Conservation (phyloP, 1,140 invertebrate species). For the Cataglyphis hispanica region DNA sequence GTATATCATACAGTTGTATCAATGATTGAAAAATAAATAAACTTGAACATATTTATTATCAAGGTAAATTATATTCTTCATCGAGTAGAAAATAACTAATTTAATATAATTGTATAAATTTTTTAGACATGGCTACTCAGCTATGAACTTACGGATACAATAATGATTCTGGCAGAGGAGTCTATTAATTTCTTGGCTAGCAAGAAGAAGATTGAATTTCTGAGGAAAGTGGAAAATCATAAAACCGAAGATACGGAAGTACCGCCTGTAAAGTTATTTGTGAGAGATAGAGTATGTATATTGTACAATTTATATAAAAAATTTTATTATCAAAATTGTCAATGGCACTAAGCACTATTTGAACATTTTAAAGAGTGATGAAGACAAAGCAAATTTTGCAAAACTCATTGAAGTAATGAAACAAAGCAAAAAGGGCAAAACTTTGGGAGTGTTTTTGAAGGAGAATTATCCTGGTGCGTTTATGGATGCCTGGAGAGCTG, state of each 20-base stretch:
- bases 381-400: slow-evolving; percentile 97
- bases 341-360: not conserved
- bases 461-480: slow-evolving; percentile 98
- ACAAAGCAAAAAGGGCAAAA: slow-evolving; percentile 95
- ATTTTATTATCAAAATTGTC: slow-evolving; percentile 18
- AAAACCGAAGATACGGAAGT: slow-evolving; percentile 94
- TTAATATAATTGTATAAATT: not conserved
- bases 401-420: slow-evolving; percentile 95
- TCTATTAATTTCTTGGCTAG: slow-evolving; percentile 96
- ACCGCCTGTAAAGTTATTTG: slow-evolving; percentile 95
- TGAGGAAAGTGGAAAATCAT: slow-evolving; percentile 95
- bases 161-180: slow-evolving; percentile 95
- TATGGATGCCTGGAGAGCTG: slow-evolving; percentile 95
- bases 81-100: not conserved
- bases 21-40: too few relatives aligned
- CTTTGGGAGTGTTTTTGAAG: slow-evolving; percentile 96
- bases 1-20: too few relatives aligned
- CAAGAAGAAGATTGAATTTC: slow-evolving; percentile 99
- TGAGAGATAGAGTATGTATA: slow-evolving; percentile 94
- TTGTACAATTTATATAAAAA: slow-evolving; percentile 31
- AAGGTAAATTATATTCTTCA: not conserved
- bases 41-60: not conserved
- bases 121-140: slow-evolving; percentile 98
- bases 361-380: slow-evolving; percentile 92
- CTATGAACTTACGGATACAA: slow-evolving; percentile 98